Evolutionary conservation across 64 coral and sea anemone genomes (phyloP), one percentile per base, ranked within the genome.

Genomic region (Actinia equina): DNA sequence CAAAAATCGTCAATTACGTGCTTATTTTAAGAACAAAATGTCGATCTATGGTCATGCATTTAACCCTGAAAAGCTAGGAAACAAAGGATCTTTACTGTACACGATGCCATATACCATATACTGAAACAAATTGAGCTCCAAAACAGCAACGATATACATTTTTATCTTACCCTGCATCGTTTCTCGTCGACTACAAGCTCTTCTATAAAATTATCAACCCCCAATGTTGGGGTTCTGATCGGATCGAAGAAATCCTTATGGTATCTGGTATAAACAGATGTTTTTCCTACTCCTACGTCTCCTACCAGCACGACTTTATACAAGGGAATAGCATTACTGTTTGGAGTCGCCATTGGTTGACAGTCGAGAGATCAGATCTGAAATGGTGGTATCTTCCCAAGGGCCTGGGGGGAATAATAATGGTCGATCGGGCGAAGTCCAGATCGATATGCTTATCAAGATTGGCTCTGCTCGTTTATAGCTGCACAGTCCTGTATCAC

Each of bases 221-320:
- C 94, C 9, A 87, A 67, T 14, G 94, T 93, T 11, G 88, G 22
- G 0, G 88, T 92, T 20, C 86, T 83, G 58, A 85, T 45, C 2
- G 89, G 87, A 58, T 59, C 76, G 81, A 96, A 96, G 22, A 70
- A 83, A 78, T 96, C 71, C 60, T 81, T 93, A 37, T 96, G 69
- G 52, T 93, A 96, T 17, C 94, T 89, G 37, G 63, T 89, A 44
- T 92, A 96, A 58, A 96, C 78, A 0, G 94, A 93, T 5, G 94
- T 93, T 43, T 96, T 96, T 18, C 94, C 94, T 25, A 96, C 94
- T 80, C 92, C 94, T 51, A 93, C 65, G 43, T 96, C 91, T 12
- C 94, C 94, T 81, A 84, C 94, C 20, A 96, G 51, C 20, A 96
- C 91, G 77, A 96, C 60, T 93, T 96, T 96, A 43, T 96, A 96